Conservation (phyloP, 2,797 vertebrate genomes). For the Xiphophorus birchmanni region DNA sequence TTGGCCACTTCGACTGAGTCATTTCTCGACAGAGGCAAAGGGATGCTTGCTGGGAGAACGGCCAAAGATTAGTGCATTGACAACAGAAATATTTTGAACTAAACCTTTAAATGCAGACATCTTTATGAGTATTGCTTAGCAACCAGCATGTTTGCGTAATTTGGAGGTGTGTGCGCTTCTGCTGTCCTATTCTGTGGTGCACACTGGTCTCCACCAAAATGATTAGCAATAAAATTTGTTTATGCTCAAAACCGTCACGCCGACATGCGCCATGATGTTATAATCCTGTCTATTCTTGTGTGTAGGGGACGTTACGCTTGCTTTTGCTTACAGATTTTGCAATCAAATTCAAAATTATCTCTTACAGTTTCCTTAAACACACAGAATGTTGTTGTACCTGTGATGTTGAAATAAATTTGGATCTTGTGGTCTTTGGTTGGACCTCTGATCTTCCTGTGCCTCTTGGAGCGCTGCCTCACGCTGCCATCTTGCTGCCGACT, state of each 20-base stretch:
- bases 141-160: not conserved
- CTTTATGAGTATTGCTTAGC: too few species aligned
- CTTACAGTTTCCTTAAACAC: not conserved
- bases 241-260: not conserved
- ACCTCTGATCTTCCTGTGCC: conserved; percentile 81
- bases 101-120: not conserved
- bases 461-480: conserved; percentile 81
- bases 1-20: conserved; percentile 93
- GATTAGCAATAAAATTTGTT: not conserved
- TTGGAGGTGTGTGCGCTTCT: not conserved
- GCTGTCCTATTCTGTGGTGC: not conserved
- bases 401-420: conserved; percentile 97
- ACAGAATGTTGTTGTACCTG: conserved; percentile 80
- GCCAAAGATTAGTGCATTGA: conserved; percentile 60
- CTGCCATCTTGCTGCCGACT: conserved; percentile 31
- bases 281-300: not conserved
- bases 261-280: not conserved
- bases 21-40: conserved; percentile 91
- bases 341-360: not conserved
- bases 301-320: not conserved
- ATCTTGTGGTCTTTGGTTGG: conserved; percentile 93
- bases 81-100: not conserved
- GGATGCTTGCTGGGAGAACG: conserved; percentile 93
- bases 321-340: too few species aligned
- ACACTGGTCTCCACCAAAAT: not conserved